phyloP scores from a whole-genome alignment of 2,797 vertebrate species.

The Etheostoma perlongum region DNA sequence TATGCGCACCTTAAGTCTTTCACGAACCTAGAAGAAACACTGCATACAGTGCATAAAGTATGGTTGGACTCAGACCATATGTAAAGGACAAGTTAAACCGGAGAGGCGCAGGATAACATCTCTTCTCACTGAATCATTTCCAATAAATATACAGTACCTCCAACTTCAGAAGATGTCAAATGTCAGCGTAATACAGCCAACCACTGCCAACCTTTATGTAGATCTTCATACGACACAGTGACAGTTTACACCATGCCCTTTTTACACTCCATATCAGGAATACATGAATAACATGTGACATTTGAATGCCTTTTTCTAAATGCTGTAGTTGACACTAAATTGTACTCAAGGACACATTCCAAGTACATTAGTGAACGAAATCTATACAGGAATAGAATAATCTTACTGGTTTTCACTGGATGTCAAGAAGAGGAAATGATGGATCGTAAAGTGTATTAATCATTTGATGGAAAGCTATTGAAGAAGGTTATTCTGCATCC shows the following conservation, averaged over 20 bases:
- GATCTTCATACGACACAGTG: not conserved
- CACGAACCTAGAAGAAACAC: too few species aligned
- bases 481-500: too few species aligned
- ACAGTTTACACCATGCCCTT: not conserved
- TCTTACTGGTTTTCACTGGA: not conserved
- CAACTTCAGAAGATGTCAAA: slow-evolving; percentile 3
- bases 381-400: not conserved
- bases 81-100: too few species aligned
- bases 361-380: not conserved
- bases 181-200: not conserved
- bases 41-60: too few species aligned
- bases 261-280: not conserved
- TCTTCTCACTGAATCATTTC: not conserved
- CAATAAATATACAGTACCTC: not conserved
- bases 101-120: not conserved
- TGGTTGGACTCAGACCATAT: not conserved
- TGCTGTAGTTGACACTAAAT: not conserved
- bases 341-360: not conserved
- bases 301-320: not conserved
- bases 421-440: not conserved
- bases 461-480: not conserved
- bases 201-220: not conserved
- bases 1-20: too few species aligned
- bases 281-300: not conserved
- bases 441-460: not conserved